Percentiles rank a stretch among this genome's conserved stretches.
Evolutionary conservation across 2,888 invertebrate genomes (phyloP).

Genomic region (Schizaphis graminum): DNA sequence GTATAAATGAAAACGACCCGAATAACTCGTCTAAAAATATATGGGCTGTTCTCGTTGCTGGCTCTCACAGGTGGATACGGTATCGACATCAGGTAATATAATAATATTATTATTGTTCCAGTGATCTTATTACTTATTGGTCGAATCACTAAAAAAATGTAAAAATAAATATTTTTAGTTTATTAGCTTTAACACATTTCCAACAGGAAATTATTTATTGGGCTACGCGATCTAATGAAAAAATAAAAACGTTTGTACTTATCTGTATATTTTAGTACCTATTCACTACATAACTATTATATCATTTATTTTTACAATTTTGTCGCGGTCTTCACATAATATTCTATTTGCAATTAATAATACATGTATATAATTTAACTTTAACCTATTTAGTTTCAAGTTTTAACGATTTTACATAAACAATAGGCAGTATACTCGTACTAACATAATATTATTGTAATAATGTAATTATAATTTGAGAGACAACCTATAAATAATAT

Average conservation of each 20-base stretch:
- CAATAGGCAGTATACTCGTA: too few relatives aligned
- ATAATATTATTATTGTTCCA: not conserved
- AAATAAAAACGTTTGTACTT: too few relatives aligned
- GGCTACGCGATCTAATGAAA: too few relatives aligned
- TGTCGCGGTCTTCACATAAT: not conserved
- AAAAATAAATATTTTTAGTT: too few relatives aligned
- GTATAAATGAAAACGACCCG: not conserved
- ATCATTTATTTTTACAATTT: not conserved
- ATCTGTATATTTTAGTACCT: too few relatives aligned
- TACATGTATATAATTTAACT: not conserved
- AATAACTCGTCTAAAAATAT: conserved; percentile 68
- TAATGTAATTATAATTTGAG: not conserved
- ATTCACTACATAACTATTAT: too few relatives aligned
- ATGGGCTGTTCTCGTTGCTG: conserved; percentile 76
- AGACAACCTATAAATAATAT: not conserved
- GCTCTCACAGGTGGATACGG: conserved; percentile 74
- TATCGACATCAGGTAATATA: conserved; percentile 75
- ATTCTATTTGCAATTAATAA: not conserved
- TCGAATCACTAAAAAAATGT: too few relatives aligned
- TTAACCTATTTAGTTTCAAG: not conserved
- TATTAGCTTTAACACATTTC: too few relatives aligned
- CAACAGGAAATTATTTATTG: too few relatives aligned
- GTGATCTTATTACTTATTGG: too few relatives aligned
- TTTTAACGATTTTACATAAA: too few relatives aligned
- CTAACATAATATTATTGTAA: not conserved